A percentile compares a stretch with the other conserved stretches of the same genome.
These are phyloP conservation scores for Alectoris magna DNA, from an alignment of 2,797 vertebrate species.

Conservation along the genomic window DNA sequence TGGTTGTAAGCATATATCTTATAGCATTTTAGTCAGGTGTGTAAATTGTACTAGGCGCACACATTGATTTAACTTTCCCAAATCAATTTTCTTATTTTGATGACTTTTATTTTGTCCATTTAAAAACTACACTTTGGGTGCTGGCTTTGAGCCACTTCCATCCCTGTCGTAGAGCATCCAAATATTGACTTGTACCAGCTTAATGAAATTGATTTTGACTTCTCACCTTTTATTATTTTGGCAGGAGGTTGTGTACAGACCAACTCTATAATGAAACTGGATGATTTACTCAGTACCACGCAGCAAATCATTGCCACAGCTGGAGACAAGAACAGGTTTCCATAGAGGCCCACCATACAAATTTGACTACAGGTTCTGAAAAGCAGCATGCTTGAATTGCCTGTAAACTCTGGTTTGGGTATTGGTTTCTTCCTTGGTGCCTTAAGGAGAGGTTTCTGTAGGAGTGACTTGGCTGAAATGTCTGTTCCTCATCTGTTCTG, in stretches of 20 bases:
- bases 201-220: constrained; percentile 69
- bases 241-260: not conserved
- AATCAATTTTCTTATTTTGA: constrained; percentile 62
- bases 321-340: constrained; percentile 29
- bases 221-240: constrained; percentile 68
- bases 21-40: constrained; percentile 34
- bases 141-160: constrained; percentile 56
- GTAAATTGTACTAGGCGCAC: constrained; percentile 20
- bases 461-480: not conserved
- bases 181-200: constrained; percentile 51
- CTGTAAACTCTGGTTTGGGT: not conserved
- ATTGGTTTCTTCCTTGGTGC: not conserved
- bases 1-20: constrained; percentile 17
- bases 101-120: constrained; percentile 48
- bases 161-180: constrained; percentile 34
- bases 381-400: not conserved
- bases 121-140: constrained; percentile 16
- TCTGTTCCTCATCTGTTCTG: not conserved
- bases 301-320: constrained; percentile 41
- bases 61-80: constrained; percentile 48
- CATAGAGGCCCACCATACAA: not conserved
- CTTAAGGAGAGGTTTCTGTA: not conserved
- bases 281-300: constrained; percentile 59
- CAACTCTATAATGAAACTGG: constrained; percentile 29
- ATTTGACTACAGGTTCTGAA: constrained; percentile 19